A percentile compares a stretch with the other conserved stretches of the same genome.
These are phyloP conservation scores for Ciconia nigra DNA, from an alignment of 2,797 vertebrate species.

Conservation along the genomic window DNA sequence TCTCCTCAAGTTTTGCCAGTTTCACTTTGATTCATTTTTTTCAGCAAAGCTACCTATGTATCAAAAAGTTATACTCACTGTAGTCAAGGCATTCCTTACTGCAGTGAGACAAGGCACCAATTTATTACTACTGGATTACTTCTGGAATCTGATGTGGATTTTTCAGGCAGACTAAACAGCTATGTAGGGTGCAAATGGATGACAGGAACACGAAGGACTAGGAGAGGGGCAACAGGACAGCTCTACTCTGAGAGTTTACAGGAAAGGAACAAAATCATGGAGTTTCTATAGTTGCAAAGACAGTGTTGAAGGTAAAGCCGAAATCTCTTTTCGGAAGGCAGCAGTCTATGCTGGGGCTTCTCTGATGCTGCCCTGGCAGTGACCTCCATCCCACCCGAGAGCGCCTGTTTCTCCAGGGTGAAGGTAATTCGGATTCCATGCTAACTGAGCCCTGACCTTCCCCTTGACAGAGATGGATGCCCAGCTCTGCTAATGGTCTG, in stretches of 20 bases:
- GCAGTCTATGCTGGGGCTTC: background rate
- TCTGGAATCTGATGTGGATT: background rate
- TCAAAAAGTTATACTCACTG: accelerated
- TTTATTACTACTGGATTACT: background rate
- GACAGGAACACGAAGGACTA: accelerated
- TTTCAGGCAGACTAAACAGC: background rate
- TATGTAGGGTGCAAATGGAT: background rate
- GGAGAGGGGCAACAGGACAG: background rate
- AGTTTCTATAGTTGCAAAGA: background rate
- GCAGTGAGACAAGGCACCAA: background rate
- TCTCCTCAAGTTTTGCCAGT: background rate
- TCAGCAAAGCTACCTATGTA: background rate
- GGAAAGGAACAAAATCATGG: background rate
- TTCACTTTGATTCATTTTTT: background rate
- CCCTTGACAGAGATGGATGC: constrained; percentile 59
- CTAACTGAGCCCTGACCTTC: constrained; percentile 59
- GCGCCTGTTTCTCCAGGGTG: background rate
- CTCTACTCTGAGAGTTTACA: background rate
- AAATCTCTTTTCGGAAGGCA: background rate
- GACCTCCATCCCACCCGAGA: constrained; percentile 32
- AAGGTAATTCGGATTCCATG: constrained; percentile 34
- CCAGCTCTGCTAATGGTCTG: constrained; percentile 36
- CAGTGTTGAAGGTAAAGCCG: background rate
- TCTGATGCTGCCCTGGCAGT: constrained; percentile 19
- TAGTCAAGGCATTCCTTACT: background rate